Evolutionary conservation across 2,797 vertebrate genomes (phyloP).

Genomic region (Manis javanica): DNA sequence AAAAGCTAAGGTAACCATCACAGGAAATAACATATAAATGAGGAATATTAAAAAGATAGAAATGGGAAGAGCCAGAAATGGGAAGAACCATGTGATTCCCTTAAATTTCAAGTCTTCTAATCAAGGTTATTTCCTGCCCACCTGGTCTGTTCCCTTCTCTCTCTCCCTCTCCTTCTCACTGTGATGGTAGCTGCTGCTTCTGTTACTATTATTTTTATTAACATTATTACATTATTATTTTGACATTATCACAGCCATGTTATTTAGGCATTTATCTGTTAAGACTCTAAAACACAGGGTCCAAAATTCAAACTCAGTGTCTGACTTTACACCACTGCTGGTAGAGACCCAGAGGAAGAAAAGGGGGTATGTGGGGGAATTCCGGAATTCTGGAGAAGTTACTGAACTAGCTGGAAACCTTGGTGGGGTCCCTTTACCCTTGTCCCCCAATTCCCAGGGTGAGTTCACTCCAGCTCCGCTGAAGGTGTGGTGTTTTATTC

Average conservation of each 20-base stretch:
- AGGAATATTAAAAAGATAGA: no score
- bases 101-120: background rate
- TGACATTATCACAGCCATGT: background rate
- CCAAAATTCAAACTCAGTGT: background rate
- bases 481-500: no score
- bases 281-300: background rate
- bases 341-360: background rate
- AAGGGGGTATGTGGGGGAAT: fast-evolving
- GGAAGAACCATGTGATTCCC: background rate
- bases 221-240: background rate
- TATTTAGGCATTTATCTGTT: background rate
- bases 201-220: background rate
- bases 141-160: background rate
- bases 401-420: background rate
- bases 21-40: no score
- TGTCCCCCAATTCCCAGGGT: fast-evolving
- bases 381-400: background rate
- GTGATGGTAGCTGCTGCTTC: background rate
- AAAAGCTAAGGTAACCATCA: background rate
- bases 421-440: fast-evolving
- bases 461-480: fast-evolving
- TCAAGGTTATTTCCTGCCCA: no score
- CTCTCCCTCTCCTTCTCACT: background rate
- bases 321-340: background rate
- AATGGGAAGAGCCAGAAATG: background rate